Evolutionary conservation across 2,888 invertebrate species (phyloP).

Genomic region (Polydrusus pterygomalis): DNA sequence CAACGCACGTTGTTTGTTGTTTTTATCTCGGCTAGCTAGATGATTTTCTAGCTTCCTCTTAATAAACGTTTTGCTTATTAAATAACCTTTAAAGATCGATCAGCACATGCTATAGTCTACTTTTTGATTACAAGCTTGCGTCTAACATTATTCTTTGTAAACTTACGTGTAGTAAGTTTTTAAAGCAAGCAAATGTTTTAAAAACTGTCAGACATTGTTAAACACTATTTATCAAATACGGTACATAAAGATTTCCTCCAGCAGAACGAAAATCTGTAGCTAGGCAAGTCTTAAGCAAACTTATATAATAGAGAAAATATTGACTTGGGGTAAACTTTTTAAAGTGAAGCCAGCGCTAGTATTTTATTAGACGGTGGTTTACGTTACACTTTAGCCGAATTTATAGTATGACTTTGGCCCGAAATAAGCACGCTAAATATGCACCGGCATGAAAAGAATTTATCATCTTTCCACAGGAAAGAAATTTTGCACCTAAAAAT

Average conservation of each 20-base stretch:
- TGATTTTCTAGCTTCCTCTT: too few relatives aligned
- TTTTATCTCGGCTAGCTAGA: too few relatives aligned
- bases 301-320: slow-evolving; percentile 52
- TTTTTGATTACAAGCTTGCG: not conserved
- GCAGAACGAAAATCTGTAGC: slow-evolving; percentile 43
- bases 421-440: slow-evolving; percentile 16
- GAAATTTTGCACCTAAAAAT: not conserved
- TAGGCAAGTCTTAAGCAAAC: slow-evolving; percentile 42
- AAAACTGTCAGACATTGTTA: slow-evolving; percentile 11
- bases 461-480: not conserved
- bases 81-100: too few relatives aligned
- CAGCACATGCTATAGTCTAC: too few relatives aligned
- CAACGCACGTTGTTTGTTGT: too few relatives aligned
- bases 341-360: slow-evolving; percentile 34
- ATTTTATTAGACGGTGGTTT: slow-evolving; percentile 40
- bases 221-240: slow-evolving; percentile 43
- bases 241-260: slow-evolving; percentile 41
- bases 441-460: slow-evolving; percentile 18
- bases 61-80: too few relatives aligned
- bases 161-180: not conserved
- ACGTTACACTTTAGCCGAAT: slow-evolving; percentile 23
- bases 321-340: slow-evolving; percentile 42
- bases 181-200: not conserved
- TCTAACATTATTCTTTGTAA: not conserved
- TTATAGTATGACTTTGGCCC: slow-evolving; percentile 20